Evolutionary conservation across 2,797 vertebrate genomes (phyloP).

Genomic region (Buceros bicornis): DNA sequence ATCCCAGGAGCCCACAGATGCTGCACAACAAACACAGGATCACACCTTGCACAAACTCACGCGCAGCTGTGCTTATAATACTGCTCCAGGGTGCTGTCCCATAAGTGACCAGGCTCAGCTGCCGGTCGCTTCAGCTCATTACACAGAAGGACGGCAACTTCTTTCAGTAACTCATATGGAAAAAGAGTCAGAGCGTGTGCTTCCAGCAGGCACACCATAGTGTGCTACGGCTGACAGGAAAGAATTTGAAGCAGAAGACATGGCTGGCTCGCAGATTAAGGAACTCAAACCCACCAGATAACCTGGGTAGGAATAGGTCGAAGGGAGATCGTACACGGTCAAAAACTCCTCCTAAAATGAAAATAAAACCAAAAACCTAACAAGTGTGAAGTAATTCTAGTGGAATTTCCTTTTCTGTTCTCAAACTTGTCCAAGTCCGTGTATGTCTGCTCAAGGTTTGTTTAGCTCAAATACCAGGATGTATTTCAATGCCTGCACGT

Average conservation of each 20-base stretch:
- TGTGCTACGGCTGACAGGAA: background rate
- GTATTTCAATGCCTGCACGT: background rate
- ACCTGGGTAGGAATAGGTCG: background rate
- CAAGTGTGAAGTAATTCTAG: conserved; percentile 39
- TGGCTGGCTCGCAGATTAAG: background rate
- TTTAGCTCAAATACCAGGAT: background rate
- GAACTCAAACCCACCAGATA: background rate
- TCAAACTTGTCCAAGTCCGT: background rate
- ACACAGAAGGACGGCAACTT: background rate
- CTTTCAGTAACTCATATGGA: background rate
- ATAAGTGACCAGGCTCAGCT: background rate
- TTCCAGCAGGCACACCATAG: background rate
- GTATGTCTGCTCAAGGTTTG: background rate
- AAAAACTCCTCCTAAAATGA: conserved; percentile 21
- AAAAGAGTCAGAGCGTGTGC: background rate
- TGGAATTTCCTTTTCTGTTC: conserved; percentile 54
- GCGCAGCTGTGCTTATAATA: background rate
- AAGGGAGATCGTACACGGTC: background rate
- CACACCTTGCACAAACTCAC: background rate
- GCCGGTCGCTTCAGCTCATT: background rate
- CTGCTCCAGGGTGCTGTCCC: background rate
- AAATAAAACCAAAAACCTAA: conserved; percentile 32
- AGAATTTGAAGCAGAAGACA: background rate
- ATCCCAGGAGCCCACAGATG: background rate
- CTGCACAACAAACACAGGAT: rapidly evolving